phyloP scores from a whole-genome alignment of 2,888 invertebrate species.

The Mimas tiliae region DNA sequence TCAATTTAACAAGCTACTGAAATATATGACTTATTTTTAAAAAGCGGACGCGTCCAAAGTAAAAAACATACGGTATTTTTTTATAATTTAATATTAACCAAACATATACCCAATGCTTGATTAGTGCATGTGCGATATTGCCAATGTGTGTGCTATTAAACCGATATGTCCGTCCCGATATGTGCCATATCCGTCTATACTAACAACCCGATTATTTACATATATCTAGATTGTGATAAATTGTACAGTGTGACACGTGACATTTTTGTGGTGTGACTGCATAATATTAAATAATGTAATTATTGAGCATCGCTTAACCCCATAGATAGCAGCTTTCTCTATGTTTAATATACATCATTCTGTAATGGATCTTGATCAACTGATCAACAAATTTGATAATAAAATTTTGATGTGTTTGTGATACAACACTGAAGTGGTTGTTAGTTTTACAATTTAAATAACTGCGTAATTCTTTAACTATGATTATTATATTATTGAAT shows the following conservation, averaged over 20 bases:
- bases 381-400: no score
- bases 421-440: no score
- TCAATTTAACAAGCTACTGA: conserved; percentile 24
- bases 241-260: conserved; percentile 44
- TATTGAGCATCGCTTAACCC: no score
- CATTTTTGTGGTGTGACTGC: conserved; percentile 41
- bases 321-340: no score
- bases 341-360: no score
- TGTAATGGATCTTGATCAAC: no score
- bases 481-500: no score
- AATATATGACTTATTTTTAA: background rate
- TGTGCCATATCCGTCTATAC: conserved; percentile 29
- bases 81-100: background rate
- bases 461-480: no score
- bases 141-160: conserved; percentile 44
- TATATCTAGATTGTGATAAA: conserved; percentile 14
- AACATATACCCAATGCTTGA: conserved; percentile 24
- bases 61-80: no score
- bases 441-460: no score
- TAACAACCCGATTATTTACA: conserved; percentile 17
- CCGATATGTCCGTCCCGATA: conserved; percentile 32
- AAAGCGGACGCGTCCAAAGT: no score
- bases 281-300: conserved; percentile 33
- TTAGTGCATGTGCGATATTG: conserved; percentile 56
- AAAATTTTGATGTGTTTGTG: no score